These are phyloP conservation scores for Bombus impatiens DNA, from an alignment of 1,140 invertebrate species.

Conservation along the genomic window DNA sequence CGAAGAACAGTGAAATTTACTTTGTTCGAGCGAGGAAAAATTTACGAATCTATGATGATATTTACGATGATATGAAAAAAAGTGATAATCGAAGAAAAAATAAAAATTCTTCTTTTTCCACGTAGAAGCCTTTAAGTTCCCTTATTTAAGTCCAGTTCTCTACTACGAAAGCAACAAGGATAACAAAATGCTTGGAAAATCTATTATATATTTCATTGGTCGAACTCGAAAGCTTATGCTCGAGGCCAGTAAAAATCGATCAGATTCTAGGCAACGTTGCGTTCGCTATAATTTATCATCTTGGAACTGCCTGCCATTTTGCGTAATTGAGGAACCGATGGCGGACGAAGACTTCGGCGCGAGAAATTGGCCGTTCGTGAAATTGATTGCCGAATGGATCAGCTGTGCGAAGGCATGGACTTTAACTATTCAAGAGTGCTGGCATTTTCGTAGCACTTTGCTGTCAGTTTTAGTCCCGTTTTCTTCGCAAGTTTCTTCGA, in stretches of 20 bases:
- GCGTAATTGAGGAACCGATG: slow-evolving; percentile 63
- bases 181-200: not conserved
- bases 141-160: no score
- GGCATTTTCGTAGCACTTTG: slow-evolving; percentile 19
- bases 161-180: no score
- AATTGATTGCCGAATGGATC: slow-evolving; percentile 68
- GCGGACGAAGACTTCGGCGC: slow-evolving; percentile 49
- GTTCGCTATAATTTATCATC: slow-evolving; percentile 68
- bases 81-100: no score
- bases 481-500: not conserved
- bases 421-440: slow-evolving; percentile 39
- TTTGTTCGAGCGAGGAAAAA: no score
- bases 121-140: no score
- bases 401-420: slow-evolving; percentile 35
- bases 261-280: slow-evolving; percentile 42
- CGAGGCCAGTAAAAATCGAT: slow-evolving; percentile 60
- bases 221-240: not conserved
- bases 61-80: no score
- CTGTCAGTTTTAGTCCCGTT: slow-evolving; percentile 27
- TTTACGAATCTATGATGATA: no score
- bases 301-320: slow-evolving; percentile 63
- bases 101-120: no score
- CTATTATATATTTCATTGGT: not conserved
- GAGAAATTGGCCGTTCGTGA: slow-evolving; percentile 68
- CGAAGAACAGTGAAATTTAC: no score